Percentiles rank a stretch among this genome's conserved stretches.
phyloP scores from a whole-genome alignment of 2,113 vertebrate species.

The Ginglymostoma cirratum region DNA sequence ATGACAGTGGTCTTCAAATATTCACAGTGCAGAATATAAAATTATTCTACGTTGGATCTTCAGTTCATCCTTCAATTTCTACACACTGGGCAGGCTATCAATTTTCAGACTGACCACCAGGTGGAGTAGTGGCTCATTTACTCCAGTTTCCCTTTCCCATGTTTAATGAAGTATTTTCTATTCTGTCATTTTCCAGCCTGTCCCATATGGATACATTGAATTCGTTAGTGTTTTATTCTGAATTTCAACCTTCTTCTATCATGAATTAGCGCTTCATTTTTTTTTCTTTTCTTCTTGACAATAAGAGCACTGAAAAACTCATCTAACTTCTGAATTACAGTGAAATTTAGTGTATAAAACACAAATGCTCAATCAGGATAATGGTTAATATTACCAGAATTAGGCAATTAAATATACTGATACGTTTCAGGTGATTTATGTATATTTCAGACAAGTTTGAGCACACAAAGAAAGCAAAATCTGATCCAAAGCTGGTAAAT shows the following conservation, averaged over 20 bases:
- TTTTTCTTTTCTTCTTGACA: not conserved
- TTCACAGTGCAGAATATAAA: not conserved
- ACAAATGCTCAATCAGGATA: not conserved
- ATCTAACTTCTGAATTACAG: not conserved
- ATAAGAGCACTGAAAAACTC: not conserved
- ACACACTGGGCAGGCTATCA: not conserved
- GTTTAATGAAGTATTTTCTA: not conserved
- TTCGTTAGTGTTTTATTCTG: too few species aligned
- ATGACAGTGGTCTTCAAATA: conserved; percentile 6
- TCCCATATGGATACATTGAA: not conserved
- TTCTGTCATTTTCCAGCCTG: not conserved
- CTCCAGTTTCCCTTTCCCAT: not conserved
- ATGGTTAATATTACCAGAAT: not conserved
- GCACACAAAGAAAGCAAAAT: not conserved
- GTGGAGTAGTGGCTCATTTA: not conserved
- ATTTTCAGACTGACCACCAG: not conserved
- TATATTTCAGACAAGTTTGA: not conserved
- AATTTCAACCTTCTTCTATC: not conserved
- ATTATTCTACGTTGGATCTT: not conserved
- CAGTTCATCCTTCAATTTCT: not conserved
- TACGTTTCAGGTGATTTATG: not conserved
- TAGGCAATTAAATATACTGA: not conserved
- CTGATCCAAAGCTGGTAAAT: not conserved
- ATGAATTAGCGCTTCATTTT: not conserved
- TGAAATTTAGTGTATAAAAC: not conserved